phyloP scores from a whole-genome alignment of 2,797 vertebrate species.

The Percopsis omiscomaycus region DNA sequence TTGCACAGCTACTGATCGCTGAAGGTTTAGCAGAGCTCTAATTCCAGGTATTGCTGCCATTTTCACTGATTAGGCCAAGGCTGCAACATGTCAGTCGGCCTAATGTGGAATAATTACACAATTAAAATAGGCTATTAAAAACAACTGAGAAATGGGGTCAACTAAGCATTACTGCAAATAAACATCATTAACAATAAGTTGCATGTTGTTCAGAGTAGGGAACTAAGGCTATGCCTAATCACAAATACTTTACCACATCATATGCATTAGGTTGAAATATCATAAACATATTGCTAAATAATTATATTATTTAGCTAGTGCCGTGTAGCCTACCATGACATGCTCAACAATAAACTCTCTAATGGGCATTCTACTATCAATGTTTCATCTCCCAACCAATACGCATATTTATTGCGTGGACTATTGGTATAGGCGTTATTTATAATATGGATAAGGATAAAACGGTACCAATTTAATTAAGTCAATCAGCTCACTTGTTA shows the following conservation, averaged over 20 bases:
- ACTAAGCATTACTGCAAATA: background rate
- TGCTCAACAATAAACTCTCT: no score
- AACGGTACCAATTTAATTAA: background rate
- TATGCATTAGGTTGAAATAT: no score
- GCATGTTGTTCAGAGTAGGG: no score
- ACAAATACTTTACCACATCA: no score
- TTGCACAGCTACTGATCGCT: constrained; percentile 11
- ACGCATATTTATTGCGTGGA: no score
- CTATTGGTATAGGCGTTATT: no score
- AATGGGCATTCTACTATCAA: no score
- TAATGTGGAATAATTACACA: constrained; percentile 20
- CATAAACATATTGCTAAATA: no score
- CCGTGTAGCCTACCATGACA: no score
- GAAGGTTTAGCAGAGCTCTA: constrained; percentile 34
- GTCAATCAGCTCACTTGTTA: background rate
- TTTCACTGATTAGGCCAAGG: background rate
- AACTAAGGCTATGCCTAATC: no score
- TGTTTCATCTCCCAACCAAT: no score
- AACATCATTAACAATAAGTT: background rate
- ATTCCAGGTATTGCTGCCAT: constrained; percentile 48
- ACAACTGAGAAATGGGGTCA: background rate
- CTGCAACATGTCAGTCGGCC: background rate
- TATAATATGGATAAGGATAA: background rate
- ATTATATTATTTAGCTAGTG: no score
- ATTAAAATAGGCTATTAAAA: background rate